Evolutionary conservation across 2,888 invertebrate species (phyloP).

Genomic region (Eledone cirrhosa): DNA sequence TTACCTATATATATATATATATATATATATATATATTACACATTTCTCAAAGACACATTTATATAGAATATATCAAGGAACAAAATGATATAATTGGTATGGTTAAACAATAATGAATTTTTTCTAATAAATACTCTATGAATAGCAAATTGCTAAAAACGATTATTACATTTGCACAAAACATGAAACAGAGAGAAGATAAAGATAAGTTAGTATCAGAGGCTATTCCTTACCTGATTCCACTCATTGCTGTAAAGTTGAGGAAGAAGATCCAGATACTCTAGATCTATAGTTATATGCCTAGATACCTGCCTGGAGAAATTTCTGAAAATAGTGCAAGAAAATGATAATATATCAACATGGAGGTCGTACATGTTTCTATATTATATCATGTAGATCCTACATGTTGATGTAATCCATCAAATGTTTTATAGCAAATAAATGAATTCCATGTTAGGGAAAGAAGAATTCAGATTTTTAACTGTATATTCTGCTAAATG

Average conservation of each 20-base stretch:
- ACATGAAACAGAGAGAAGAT: background rate
- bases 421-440: background rate
- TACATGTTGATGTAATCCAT: background rate
- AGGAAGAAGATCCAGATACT: conserved; percentile 74
- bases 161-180: too few relatives aligned
- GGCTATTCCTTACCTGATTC: conserved; percentile 65
- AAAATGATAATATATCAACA: background rate
- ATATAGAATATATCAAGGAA: too few relatives aligned
- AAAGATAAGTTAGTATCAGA: background rate
- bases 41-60: too few relatives aligned
- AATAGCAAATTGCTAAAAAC: too few relatives aligned
- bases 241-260: conserved; percentile 72
- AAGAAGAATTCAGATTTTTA: too few relatives aligned
- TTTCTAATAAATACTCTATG: too few relatives aligned
- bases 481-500: too few relatives aligned
- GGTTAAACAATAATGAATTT: too few relatives aligned
- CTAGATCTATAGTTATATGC: conserved; percentile 75
- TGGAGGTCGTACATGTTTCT: background rate
- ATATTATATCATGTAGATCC: background rate
- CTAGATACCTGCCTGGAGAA: conserved; percentile 74
- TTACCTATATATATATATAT: too few relatives aligned
- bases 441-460: background rate
- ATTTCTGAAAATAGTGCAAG: conserved; percentile 67
- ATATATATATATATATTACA: too few relatives aligned
- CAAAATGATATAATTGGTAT: too few relatives aligned